A percentile compares a stretch with the other conserved stretches of the same genome.
phyloP scores from a whole-genome alignment of 1,140 invertebrate species.

The Drosophila miranda region DNA sequence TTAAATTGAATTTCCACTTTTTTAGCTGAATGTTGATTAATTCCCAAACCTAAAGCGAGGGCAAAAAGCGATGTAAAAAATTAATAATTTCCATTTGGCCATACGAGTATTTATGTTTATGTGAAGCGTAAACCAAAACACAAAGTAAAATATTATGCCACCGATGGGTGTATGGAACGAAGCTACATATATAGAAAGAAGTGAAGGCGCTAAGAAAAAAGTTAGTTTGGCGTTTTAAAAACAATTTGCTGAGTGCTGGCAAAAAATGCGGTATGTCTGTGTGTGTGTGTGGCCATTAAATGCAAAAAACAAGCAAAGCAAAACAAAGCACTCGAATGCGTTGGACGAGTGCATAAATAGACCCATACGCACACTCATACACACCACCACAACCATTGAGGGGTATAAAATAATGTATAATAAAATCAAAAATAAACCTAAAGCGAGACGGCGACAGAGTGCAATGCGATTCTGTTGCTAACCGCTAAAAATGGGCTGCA shows the following conservation, averaged over 20 bases:
- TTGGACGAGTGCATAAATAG: constrained; percentile 71
- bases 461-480: constrained; percentile 59
- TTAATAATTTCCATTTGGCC: constrained; percentile 56
- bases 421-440: constrained; percentile 72
- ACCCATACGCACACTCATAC: constrained; percentile 19
- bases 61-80: constrained; percentile 35
- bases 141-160: constrained; percentile 57
- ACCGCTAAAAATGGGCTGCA: constrained; percentile 60
- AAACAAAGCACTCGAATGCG: constrained; percentile 72
- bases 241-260: constrained; percentile 61
- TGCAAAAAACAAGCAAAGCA: constrained; percentile 57
- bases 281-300: constrained; percentile 46
- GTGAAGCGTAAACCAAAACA: constrained; percentile 70
- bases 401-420: constrained; percentile 63
- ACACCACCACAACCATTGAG: constrained; percentile 12
- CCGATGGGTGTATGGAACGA: neutral
- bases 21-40: constrained; percentile 38
- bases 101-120: constrained; percentile 58
- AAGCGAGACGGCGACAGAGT: constrained; percentile 36
- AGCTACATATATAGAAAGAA: constrained; percentile 51
- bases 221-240: constrained; percentile 59
- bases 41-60: constrained; percentile 13
- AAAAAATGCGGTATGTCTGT: constrained; percentile 39
- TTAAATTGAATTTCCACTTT: constrained; percentile 38
- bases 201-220: constrained; percentile 48